Evolutionary conservation across 2,113 vertebrate species (phyloP), one percentile per base, ranked within the genome.

Genomic region (Chloebia gouldiae): DNA sequence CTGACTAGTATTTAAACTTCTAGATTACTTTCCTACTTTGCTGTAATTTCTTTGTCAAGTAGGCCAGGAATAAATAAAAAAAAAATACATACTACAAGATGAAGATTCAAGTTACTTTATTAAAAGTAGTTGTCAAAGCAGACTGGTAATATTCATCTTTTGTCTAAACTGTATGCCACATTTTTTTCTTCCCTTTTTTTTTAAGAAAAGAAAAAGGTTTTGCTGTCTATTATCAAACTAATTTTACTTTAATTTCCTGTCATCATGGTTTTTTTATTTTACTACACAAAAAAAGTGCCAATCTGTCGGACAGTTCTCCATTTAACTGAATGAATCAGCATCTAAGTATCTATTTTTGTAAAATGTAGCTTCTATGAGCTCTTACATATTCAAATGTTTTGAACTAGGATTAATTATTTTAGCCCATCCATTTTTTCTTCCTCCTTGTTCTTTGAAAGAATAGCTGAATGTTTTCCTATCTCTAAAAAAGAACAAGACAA

Each of bases 381-480:
- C 28, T 66, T 73, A 73, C 24, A 75, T 86, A 90, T 73, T 88
- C 72, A 93, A 71, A 78, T 63, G 30, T 83, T 94, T 92, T 57
- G 57, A 91, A 22, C 6, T 50, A 76, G 13, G 35, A 53, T 59
- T 89, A 86, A 83, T 75, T 89, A 57, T 61, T 91, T 75, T 91
- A 85, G 23, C 10, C 28, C 7, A 45, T 4, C 2, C 33, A 63
- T 76, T 84, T 85, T 91, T 76, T 40, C 25, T 65, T 76, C 20
- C 16, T 81, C 37, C 72, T 90, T 95, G 61, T 91, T 94, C 73
- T 65, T 76, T 80, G 21, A 49, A 79, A 88, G 91, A 95, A 79
- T 47, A 87, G 28, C 73, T 30, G 21, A 84, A 2, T 60, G 23
- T 37, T 89, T 89, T 80, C 56, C 45, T 54, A 27, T 23, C 24